Evolutionary conservation across 2,888 invertebrate species (phyloP), one percentile per base, ranked within the genome.

Genomic region (Chalcis sispes): DNA sequence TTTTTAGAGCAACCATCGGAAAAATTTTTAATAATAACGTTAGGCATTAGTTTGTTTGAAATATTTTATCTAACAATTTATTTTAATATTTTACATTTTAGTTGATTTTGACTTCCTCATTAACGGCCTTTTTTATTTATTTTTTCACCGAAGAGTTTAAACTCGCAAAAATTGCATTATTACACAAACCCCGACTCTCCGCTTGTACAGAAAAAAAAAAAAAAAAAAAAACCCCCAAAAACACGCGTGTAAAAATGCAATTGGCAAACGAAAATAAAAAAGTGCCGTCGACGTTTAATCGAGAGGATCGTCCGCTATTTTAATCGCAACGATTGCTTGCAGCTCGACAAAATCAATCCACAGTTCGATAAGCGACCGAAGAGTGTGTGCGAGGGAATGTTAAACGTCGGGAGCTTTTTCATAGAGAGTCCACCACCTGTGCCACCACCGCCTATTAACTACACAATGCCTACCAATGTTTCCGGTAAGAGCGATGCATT

Each of bases 371-470:
- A 82, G 42, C 83, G 88, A 75, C 87, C 88, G 46, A 87, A 87
- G 80, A 88, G 88, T 78, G 84, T 87, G 58, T 87, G 86, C 73
- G 88, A 89, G 72, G 85, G 85, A 74, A 87, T 89, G 85, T 75
- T 88, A 36, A 73, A 67, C 58, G 81, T 84, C 25, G 83, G 85
- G 72, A 86, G 84, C 75, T 86, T 85, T 75, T 73, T 84, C 32
- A 82, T 80, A 36, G 92, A 90, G 89, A 91, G 88, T 90, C 91
- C 92, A 87, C 94, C 93, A 62, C 93, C 93, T 75, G 90, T 93
- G 79, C 93, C 93, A 78, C 93, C 93, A 70, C 90, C 92, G 81
- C 93, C 93, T 72, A 84, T 90, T 75, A 91, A 93, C 87, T 93
- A 93, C 80, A 87, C 88, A 18, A 86, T 83, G 62, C 72, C 83